Evolutionary conservation across 2,888 invertebrate species (phyloP).

Genomic region (Julus scandinavius): DNA sequence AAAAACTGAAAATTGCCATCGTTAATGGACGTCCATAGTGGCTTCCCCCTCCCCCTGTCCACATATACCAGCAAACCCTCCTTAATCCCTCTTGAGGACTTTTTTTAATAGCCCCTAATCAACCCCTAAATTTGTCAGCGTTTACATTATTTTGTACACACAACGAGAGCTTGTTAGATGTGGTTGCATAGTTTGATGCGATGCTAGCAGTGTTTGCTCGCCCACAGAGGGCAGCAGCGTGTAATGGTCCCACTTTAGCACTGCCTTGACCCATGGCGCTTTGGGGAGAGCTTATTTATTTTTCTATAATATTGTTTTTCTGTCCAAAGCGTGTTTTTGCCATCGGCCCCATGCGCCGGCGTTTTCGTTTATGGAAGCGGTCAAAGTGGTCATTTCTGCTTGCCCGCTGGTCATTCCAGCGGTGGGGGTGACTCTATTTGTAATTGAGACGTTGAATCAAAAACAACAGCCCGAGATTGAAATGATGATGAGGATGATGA

Average conservation of each 20-base stretch:
- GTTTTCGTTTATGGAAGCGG: background rate
- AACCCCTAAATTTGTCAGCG: no score
- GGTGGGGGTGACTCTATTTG: background rate
- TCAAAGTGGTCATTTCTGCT: slow-evolving; percentile 30
- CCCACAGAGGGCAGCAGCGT: background rate
- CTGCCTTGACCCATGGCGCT: slow-evolving; percentile 6
- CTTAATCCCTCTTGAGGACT: no score
- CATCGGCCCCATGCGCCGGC: background rate
- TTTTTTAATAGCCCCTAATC: no score
- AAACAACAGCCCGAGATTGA: slow-evolving; percentile 32
- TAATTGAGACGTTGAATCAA: slow-evolving; percentile 18
- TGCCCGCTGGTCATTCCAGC: background rate
- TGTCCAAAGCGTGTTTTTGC: background rate
- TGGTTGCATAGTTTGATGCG: background rate
- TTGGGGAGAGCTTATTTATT: background rate
- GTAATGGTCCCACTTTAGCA: background rate
- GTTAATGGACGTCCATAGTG: no score
- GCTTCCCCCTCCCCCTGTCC: no score
- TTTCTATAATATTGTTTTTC: slow-evolving; percentile 23
- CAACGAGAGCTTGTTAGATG: no score
- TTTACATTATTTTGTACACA: no score
- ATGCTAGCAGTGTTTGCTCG: slow-evolving; percentile 5
- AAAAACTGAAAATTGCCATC: no score
- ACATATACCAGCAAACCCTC: no score
- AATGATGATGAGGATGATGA: slow-evolving; percentile 42